Percentiles rank a stretch among this genome's conserved stretches.
Evolutionary conservation across 53 echinoderm and acorn worm species (phyloP).

Genomic region (Apostichopus leukothele): DNA sequence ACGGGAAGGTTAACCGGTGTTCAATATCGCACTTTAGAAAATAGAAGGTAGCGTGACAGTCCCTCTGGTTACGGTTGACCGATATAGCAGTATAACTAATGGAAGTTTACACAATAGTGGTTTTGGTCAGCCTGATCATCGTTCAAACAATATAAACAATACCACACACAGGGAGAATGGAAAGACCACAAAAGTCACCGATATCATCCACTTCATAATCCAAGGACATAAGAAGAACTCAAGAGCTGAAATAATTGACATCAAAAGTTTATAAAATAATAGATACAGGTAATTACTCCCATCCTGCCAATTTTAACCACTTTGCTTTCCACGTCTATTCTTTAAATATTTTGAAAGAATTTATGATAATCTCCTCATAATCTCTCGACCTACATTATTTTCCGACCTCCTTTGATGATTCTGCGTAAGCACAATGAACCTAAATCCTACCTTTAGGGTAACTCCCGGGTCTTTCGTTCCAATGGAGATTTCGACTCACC

Average conservation of each 20-base stretch:
- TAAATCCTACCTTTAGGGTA: not conserved
- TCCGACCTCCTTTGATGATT: not conserved
- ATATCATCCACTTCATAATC: not conserved
- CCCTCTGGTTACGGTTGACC: not conserved
- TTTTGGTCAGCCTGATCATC: not conserved
- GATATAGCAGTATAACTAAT: not conserved
- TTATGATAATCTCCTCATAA: not conserved
- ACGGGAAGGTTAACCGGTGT: too few relatives aligned
- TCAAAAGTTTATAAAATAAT: not conserved
- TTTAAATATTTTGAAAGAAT: not conserved
- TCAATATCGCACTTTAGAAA: too few relatives aligned
- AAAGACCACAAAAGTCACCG: not conserved
- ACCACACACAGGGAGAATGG: not conserved
- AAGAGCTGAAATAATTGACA: not conserved
- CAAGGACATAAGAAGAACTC: not conserved
- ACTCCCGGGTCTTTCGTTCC: not conserved
- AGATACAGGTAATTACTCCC: too few relatives aligned
- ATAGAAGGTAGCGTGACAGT: too few relatives aligned
- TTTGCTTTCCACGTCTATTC: not conserved
- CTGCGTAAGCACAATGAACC: not conserved
- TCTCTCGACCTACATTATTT: not conserved
- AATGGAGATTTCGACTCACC: too few relatives aligned
- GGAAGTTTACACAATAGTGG: not conserved
- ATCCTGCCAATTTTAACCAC: not conserved
- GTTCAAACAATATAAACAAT: not conserved